Conservation (phyloP, 1,140 invertebrate species). For the Trichomalopsis sarcophagae region DNA sequence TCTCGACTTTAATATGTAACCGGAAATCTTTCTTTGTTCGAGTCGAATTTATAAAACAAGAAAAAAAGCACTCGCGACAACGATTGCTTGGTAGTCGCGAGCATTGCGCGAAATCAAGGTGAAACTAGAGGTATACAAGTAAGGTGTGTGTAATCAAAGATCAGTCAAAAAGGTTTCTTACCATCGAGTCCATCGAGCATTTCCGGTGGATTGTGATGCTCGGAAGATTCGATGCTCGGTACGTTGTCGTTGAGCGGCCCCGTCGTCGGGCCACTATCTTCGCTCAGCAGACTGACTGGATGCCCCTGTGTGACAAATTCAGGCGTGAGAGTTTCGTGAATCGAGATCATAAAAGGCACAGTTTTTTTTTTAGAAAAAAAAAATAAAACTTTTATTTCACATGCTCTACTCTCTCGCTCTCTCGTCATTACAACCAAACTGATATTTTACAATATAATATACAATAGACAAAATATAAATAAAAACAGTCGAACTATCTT, state of each 20-base stretch:
- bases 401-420: no score
- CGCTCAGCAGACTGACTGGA: slow-evolving; percentile 67
- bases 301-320: slow-evolving; percentile 65
- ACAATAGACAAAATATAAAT: neutral
- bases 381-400: slow-evolving; percentile 19
- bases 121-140: slow-evolving; percentile 54
- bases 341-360: neutral
- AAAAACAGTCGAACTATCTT: neutral
- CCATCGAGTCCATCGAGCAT: slow-evolving; percentile 74
- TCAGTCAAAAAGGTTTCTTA: slow-evolving; percentile 66
- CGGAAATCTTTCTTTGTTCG: neutral
- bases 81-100: neutral
- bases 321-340: slow-evolving; percentile 16
- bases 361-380: neutral
- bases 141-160: slow-evolving; percentile 4
- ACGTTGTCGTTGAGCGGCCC: slow-evolving; percentile 69
- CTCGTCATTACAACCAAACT: no score
- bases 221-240: slow-evolving; percentile 69
- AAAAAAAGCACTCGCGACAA: neutral
- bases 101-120: slow-evolving; percentile 23
- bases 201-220: slow-evolving; percentile 73
- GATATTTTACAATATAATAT: neutral
- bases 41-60: neutral
- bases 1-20: neutral
- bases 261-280: slow-evolving; percentile 68